These are phyloP conservation scores for Apodemus agrarius DNA, from an alignment of 2,797 vertebrate species.

Conservation along the genomic window DNA sequence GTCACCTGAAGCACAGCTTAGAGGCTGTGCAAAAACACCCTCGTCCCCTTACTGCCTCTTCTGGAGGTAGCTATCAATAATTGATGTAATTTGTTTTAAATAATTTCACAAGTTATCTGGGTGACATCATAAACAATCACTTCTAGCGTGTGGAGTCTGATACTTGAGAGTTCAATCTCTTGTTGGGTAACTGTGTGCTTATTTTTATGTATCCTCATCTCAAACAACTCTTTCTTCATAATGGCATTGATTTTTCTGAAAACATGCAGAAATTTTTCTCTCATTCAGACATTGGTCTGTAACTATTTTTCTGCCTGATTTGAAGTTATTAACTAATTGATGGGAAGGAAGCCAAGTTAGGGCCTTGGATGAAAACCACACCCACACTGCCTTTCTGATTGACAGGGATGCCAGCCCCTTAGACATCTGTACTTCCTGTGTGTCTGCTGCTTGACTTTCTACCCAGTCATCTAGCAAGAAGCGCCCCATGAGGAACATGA, in stretches of 20 bases:
- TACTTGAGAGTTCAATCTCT: background rate
- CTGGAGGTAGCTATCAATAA: background rate
- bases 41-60: background rate
- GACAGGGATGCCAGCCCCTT: background rate
- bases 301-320: background rate
- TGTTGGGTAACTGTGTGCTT: background rate
- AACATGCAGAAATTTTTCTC: background rate
- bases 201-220: background rate
- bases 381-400: background rate
- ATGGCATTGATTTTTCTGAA: background rate
- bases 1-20: background rate
- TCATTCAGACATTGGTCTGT: background rate
- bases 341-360: slow-evolving; percentile 9
- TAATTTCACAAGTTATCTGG: background rate
- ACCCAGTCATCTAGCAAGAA: background rate
- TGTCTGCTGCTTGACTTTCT: background rate
- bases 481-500: too few species aligned
- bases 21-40: background rate
- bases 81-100: background rate
- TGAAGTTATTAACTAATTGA: slow-evolving; percentile 15
- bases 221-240: background rate
- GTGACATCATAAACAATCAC: background rate
- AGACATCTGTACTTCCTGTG: background rate
- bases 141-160: background rate
- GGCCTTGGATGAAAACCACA: background rate